Evolutionary conservation across 2,888 invertebrate species (phyloP).

Genomic region (Keiferia lycopersicella): DNA sequence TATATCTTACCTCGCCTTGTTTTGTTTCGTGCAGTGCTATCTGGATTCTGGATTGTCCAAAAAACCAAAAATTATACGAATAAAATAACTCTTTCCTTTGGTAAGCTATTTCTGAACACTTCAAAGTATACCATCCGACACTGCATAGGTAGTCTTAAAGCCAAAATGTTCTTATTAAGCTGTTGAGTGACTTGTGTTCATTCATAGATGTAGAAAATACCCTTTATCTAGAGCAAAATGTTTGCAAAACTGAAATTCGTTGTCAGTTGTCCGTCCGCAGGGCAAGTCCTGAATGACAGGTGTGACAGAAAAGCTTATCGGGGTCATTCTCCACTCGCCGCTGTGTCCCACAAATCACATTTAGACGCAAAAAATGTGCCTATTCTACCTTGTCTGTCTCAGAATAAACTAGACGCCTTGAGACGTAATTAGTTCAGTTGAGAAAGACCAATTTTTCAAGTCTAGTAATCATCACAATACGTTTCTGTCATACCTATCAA

Average conservation of each 20-base stretch:
- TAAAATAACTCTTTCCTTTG: no score
- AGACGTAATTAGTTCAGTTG: not conserved
- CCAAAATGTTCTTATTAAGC: no score
- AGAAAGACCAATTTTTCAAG: not conserved
- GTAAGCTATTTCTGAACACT: no score
- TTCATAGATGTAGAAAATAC: not conserved
- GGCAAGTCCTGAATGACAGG: constrained; percentile 34
- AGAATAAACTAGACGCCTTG: constrained; percentile 61
- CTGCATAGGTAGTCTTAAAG: no score
- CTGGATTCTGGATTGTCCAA: no score
- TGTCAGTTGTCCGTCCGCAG: constrained; percentile 17
- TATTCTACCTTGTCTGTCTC: constrained; percentile 67
- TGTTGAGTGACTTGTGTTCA: not conserved
- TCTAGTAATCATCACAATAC: not conserved
- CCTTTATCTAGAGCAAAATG: constrained; percentile 5
- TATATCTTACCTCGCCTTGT: no score
- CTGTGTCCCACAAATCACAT: constrained; percentile 73
- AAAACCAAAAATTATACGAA: no score
- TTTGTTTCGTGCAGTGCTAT: no score
- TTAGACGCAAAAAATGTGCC: constrained; percentile 60
- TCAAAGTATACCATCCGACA: no score
- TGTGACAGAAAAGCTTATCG: constrained; percentile 46
- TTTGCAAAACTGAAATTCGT: not conserved
- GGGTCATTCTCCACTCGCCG: constrained; percentile 59
- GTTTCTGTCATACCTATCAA: not conserved